Evolutionary conservation across 2,888 invertebrate genomes (phyloP), one percentile per base, ranked within the genome.

Genomic region (Augiades crinisus): DNA sequence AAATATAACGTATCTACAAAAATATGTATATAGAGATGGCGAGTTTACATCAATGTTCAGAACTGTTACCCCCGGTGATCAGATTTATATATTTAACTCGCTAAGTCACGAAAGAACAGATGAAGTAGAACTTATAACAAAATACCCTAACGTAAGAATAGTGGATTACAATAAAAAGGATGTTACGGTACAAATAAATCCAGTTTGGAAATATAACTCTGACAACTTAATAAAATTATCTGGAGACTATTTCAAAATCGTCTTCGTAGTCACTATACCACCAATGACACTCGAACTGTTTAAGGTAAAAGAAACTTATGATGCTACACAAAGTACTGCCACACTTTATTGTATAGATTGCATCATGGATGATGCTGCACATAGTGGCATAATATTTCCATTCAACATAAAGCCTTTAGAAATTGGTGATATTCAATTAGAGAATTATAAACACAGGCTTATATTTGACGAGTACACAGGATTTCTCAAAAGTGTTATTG

Each of bases 11-110:
- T 79, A 79, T 58, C 64, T 87, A 2, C 76, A 78, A 44, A 88
- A 87, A 56, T 81, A 83, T 56, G 76, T 87, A 0, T 81, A 78
- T 37, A 70, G 79, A 62, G 78, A 86, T 27, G 86, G 86, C 4
- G 85, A 87, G 63, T 78, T 85, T 45, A 75, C 78, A 31, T 77
- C 85, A 1, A 58, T 67, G 3, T 84, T 81, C 43, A 80, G 67
- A 58, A 91, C 91, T 13, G 74, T 95, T 10, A 82, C 81, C 45
- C 83, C 90, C 7, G 92, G 91, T 14, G 92, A 90, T 68, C 91
- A 91, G 72, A 89, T 96, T 53, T 92, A 96, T 3, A 78, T 98
- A 0, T 98, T 95, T 71, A 98, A 98, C 79, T 94, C 97, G 0
- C 77, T 97, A 21, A 94, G 94, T 2, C 96, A 96, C 58, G 92